These are phyloP conservation scores for Jaculus jaculus DNA, from an alignment of 2,113 vertebrate species.

Conservation along the genomic window DNA sequence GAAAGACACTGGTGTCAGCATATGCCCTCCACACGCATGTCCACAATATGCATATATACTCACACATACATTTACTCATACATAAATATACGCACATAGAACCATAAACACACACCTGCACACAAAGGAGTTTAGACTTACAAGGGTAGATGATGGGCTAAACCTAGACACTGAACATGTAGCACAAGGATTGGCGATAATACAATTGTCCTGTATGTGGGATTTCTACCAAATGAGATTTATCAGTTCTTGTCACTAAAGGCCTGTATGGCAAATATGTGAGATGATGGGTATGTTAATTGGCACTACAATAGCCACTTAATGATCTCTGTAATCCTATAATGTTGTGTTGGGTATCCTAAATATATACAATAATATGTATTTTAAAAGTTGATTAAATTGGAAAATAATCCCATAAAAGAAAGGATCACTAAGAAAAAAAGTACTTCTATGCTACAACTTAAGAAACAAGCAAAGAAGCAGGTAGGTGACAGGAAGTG, in stretches of 20 bases:
- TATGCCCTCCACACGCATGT: no score
- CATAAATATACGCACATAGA: no score
- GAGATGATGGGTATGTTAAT: neutral
- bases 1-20: no score
- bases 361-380: neutral
- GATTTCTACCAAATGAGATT: neutral
- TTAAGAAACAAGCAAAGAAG: neutral
- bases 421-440: no score
- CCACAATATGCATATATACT: no score
- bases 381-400: neutral
- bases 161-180: no score
- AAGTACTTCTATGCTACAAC: neutral
- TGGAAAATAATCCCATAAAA: neutral
- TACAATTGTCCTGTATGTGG: neutral
- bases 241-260: neutral
- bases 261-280: neutral
- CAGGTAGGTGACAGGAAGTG: neutral
- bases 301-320: neutral
- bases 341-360: neutral
- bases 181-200: no score
- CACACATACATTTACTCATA: no score
- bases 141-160: neutral
- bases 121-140: neutral
- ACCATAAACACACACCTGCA: no score
- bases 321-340: neutral